phyloP scores from a whole-genome alignment of 1,140 invertebrate genomes.

The Ostrea denselamellosa region DNA sequence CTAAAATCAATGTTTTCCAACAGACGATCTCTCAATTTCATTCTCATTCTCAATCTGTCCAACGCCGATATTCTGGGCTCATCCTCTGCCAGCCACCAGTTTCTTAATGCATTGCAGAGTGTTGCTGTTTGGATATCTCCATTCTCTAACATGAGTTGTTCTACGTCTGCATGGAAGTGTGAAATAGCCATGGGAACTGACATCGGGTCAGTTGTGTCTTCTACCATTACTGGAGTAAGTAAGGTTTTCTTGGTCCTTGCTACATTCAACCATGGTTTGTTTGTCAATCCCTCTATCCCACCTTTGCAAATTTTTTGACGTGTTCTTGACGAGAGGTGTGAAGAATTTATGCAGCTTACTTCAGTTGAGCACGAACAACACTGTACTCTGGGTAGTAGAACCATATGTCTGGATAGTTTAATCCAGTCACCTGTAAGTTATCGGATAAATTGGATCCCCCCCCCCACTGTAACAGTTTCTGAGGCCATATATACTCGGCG shows the following conservation, averaged over 20 bases:
- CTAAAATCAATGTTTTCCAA: conserved; percentile 30
- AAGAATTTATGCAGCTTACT: conserved; percentile 54
- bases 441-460: background rate
- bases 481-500: conserved; percentile 11
- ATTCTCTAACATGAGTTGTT: no score
- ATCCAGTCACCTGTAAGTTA: no score
- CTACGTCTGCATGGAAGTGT: conserved; percentile 37
- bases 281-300: conserved; percentile 53
- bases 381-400: conserved; percentile 29
- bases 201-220: conserved; percentile 51
- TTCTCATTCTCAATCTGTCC: background rate
- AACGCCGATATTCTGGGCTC: no score
- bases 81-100: no score
- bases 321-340: conserved; percentile 49
- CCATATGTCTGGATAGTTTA: no score
- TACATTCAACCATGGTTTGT: conserved; percentile 43
- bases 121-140: no score
- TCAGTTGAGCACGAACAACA: conserved; percentile 42
- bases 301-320: conserved; percentile 53
- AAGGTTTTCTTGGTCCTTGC: conserved; percentile 44
- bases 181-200: conserved; percentile 48
- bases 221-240: conserved; percentile 47
- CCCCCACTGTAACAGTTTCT: background rate
- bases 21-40: conserved; percentile 18
- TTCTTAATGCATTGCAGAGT: no score